phyloP scores from a whole-genome alignment of 2,888 invertebrate species.

The Thymelicus sylvestris region DNA sequence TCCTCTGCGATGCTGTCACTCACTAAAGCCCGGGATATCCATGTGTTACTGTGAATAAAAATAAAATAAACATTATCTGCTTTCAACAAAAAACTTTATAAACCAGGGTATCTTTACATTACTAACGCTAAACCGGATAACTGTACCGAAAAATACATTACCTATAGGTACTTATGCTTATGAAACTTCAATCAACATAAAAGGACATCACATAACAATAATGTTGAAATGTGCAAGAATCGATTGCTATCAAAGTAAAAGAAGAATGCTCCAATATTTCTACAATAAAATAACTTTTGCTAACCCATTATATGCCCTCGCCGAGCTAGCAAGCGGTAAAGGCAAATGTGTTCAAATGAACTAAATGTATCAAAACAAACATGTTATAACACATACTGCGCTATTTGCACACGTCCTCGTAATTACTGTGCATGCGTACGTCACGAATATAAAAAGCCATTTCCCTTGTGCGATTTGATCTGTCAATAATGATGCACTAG shows the following conservation, averaged over 20 bases:
- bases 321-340: slow-evolving; percentile 13
- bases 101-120: not conserved
- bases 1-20: slow-evolving; percentile 42
- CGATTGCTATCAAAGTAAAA: no score
- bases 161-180: no score
- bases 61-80: slow-evolving; percentile 27
- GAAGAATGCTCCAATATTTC: no score
- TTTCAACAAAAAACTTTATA: slow-evolving; percentile 15
- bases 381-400: slow-evolving; percentile 22
- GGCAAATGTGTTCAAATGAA: slow-evolving; percentile 22
- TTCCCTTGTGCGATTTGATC: slow-evolving; percentile 55
- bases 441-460: slow-evolving; percentile 44
- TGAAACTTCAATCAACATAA: no score
- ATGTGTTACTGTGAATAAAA: slow-evolving; percentile 57
- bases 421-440: slow-evolving; percentile 40
- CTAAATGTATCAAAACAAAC: slow-evolving; percentile 31
- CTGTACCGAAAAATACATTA: not conserved
- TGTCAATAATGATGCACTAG: slow-evolving; percentile 67
- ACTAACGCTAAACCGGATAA: no score
- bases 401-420: slow-evolving; percentile 31
- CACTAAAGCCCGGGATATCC: slow-evolving; percentile 46
- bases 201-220: no score
- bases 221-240: no score
- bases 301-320: slow-evolving; percentile 3
- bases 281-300: not conserved